A percentile compares a stretch with the other conserved stretches of the same genome.
Conservation (phyloP, 2,888 invertebrate species). For the Acutogordius australiensis region DNA sequence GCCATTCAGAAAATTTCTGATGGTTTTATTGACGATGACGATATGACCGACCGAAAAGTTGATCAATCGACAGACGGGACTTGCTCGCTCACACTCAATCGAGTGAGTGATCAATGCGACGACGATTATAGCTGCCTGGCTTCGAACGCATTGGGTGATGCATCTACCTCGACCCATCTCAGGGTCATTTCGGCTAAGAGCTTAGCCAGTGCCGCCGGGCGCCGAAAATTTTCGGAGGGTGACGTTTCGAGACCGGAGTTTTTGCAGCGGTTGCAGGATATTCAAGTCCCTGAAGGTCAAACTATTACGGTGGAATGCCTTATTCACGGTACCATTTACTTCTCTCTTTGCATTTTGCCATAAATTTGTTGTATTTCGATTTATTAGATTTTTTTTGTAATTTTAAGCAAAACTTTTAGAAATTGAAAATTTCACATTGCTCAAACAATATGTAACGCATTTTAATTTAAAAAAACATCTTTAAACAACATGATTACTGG, state of each 20-base stretch:
- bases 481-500: no score
- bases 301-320: not conserved
- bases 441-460: no score
- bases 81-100: not conserved
- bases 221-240: not conserved
- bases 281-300: not conserved
- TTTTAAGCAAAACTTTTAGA: no score
- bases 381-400: no score
- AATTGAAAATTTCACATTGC: no score
- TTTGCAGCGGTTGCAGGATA: not conserved
- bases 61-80: no score
- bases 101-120: not conserved
- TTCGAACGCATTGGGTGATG: not conserved
- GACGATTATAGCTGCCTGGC: not conserved
- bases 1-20: no score
- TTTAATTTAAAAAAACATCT: no score
- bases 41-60: no score
- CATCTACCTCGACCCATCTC: not conserved
- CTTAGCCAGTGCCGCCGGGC: not conserved
- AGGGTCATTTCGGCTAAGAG: not conserved
- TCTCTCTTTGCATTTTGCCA: not conserved
- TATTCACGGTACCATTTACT: not conserved
- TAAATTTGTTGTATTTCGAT: not conserved
- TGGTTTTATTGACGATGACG: no score
- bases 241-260: not conserved